Conservation (phyloP, 2,113 vertebrate genomes). For the Gnathonemus longibarbis region DNA sequence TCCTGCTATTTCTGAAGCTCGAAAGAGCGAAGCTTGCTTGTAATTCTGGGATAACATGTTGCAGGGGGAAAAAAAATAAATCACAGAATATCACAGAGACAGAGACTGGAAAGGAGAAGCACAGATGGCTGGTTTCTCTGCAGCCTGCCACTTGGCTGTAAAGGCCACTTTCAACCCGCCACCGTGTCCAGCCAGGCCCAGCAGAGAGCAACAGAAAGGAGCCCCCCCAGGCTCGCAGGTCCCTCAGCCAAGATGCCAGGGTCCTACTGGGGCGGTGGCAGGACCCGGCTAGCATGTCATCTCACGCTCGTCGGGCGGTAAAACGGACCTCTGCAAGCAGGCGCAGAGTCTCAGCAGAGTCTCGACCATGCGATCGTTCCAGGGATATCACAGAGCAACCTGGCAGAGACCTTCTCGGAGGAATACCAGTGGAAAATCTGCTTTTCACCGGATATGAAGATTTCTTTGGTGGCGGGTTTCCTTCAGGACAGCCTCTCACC, state of each 20-base stretch:
- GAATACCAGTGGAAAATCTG: not conserved
- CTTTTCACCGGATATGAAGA: not conserved
- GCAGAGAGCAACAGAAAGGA: conserved; percentile 10
- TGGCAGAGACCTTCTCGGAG: not conserved
- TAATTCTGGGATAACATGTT: not conserved
- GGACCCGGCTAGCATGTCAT: not conserved
- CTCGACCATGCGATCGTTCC: not conserved
- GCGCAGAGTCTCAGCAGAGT: not conserved
- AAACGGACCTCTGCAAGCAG: not conserved
- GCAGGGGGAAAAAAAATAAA: not conserved
- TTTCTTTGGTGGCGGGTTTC: not conserved
- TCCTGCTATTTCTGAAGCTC: not conserved
- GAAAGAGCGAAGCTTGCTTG: not conserved
- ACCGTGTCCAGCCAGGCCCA: conserved; percentile 19
- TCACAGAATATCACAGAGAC: not conserved
- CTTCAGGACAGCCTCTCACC: not conserved
- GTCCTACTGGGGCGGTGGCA: not conserved
- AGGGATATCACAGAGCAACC: not conserved
- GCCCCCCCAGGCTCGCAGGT: not conserved
- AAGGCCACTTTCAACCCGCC: conserved; percentile 28
- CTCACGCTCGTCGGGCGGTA: not conserved
- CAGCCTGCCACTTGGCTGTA: conserved; percentile 7
- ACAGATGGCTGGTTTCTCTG: conserved; percentile 36
- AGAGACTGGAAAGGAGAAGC: not conserved
- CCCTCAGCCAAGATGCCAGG: conserved; percentile 1